These are phyloP conservation scores for Carettochelys insculpta DNA, from an alignment of 2,113 vertebrate genomes.

Conservation along the genomic window DNA sequence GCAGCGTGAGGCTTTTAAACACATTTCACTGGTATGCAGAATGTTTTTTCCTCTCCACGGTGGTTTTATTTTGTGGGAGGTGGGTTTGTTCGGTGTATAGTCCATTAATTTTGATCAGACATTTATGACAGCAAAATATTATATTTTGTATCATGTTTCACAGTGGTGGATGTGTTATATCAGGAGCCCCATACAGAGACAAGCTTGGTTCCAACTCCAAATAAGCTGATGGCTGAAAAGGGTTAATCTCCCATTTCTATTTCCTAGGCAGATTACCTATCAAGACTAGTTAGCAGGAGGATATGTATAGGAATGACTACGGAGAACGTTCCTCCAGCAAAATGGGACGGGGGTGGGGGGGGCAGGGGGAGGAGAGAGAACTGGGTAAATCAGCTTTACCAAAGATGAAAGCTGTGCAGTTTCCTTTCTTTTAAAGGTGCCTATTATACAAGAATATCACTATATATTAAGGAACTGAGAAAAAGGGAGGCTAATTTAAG, in stretches of 20 bases:
- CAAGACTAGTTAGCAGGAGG: background rate
- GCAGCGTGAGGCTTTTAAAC: conserved; percentile 53
- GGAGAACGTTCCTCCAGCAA: background rate
- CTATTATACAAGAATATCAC: background rate
- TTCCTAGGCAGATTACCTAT: background rate
- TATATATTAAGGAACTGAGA: background rate
- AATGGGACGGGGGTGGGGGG: no score
- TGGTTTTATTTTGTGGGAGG: conserved; percentile 16
- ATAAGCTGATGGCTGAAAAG: background rate
- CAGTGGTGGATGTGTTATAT: conserved; percentile 25
- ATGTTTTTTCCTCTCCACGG: background rate
- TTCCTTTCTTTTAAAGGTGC: background rate
- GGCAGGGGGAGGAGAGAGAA: no score
- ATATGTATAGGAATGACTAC: background rate
- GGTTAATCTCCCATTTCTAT: background rate
- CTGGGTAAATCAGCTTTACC: background rate
- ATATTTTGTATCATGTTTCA: conserved; percentile 43
- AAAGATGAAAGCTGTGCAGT: background rate
- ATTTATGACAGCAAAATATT: conserved; percentile 40
- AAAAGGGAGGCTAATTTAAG: background rate
- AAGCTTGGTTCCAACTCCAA: background rate
- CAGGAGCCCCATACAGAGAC: background rate
- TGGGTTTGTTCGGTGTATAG: conserved; percentile 35
- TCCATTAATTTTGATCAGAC: conserved; percentile 24
- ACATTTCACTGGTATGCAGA: background rate